phyloP scores from a whole-genome alignment of 2,113 vertebrate species.

The Dipodomys ordii region DNA sequence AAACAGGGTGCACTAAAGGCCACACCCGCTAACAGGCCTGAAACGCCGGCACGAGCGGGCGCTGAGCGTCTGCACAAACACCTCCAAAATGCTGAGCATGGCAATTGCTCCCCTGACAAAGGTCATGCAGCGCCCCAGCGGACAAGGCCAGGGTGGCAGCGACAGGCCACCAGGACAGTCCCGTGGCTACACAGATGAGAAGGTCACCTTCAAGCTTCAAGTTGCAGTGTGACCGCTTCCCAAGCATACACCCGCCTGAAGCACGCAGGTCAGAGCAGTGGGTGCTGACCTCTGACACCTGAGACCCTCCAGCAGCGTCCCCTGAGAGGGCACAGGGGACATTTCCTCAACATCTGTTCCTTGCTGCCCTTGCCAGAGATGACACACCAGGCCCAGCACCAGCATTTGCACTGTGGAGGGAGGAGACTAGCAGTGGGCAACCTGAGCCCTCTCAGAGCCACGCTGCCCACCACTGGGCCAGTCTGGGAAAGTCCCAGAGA shows the following conservation, averaged over 20 bases:
- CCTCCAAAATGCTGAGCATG: not conserved
- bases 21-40: not conserved
- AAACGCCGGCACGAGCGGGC: not conserved
- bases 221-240: not conserved
- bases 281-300: not conserved
- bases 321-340: not conserved
- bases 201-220: not conserved
- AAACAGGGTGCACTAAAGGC: not conserved
- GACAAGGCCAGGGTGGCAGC: not conserved
- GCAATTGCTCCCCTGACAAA: not conserved
- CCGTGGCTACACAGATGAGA: not conserved
- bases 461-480: rapidly evolving
- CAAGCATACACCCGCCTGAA: not conserved
- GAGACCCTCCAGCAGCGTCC: too few relatives aligned
- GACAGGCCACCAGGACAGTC: not conserved
- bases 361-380: not conserved
- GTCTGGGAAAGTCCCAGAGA: not conserved
- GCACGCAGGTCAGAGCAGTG: not conserved
- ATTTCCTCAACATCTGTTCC: not conserved
- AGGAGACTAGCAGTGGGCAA: too few relatives aligned
- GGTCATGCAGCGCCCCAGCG: not conserved
- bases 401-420: too few relatives aligned
- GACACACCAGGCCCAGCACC: too few relatives aligned
- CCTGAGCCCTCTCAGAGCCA: not conserved
- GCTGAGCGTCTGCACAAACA: not conserved